phyloP scores from a whole-genome alignment of 1,140 invertebrate species.

The Ostrea edulis region DNA sequence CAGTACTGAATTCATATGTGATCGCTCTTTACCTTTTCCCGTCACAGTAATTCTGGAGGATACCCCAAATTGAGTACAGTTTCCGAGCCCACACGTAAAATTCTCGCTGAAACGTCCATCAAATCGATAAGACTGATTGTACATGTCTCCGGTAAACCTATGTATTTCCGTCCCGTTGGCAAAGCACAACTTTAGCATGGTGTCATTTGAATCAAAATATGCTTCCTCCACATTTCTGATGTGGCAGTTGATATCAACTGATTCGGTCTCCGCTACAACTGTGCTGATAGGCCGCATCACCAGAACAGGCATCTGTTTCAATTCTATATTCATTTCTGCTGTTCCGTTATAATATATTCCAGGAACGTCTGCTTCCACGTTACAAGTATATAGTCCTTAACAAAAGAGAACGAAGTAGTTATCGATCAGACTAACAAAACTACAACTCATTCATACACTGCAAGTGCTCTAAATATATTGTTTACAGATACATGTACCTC shows the following conservation, averaged over 20 bases:
- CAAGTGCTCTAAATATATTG: too few relatives aligned
- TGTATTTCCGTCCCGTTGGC: not conserved
- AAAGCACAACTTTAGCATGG: not conserved
- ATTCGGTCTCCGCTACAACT: not conserved
- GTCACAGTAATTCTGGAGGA: not conserved
- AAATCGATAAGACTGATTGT: not conserved
- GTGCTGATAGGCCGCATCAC: not conserved
- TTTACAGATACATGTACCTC: too few relatives aligned
- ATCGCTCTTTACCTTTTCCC: not conserved
- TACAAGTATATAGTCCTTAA: slow-evolving; percentile 4
- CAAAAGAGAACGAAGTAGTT: not conserved
- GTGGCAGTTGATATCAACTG: not conserved
- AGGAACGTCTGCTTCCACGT: not conserved
- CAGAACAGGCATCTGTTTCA: not conserved
- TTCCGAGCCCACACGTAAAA: not conserved
- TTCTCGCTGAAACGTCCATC: not conserved
- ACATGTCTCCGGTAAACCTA: not conserved
- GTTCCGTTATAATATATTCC: not conserved
- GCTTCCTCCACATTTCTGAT: not conserved
- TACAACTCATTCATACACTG: too few relatives aligned
- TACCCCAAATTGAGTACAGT: not conserved
- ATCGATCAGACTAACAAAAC: too few relatives aligned
- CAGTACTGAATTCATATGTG: too few relatives aligned
- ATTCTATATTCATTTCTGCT: not conserved
- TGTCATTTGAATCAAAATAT: not conserved